Conservation (phyloP, 2,888 invertebrate genomes). For the Villa cingulata region DNA sequence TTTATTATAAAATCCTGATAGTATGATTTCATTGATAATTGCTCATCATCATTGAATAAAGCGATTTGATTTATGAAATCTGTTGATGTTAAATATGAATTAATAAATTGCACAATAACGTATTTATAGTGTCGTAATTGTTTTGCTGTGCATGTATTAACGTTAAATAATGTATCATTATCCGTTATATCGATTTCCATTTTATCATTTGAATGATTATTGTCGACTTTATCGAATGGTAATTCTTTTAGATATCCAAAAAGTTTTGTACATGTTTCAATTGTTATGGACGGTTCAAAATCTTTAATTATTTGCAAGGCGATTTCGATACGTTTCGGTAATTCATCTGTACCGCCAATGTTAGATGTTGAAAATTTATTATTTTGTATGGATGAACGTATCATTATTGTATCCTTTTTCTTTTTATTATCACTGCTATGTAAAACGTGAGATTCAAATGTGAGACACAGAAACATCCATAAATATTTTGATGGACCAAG, state of each 20-base stretch:
- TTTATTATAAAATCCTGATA: constrained; percentile 59
- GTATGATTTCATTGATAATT: constrained; percentile 43
- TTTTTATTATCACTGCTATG: constrained; percentile 42
- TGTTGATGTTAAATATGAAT: constrained; percentile 51
- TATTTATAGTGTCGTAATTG: constrained; percentile 78
- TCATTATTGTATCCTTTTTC: too few species aligned
- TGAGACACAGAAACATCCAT: constrained; percentile 55
- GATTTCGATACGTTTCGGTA: constrained; percentile 49
- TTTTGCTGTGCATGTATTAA: constrained; percentile 50
- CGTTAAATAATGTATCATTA: constrained; percentile 43
- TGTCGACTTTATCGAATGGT: constrained; percentile 47
- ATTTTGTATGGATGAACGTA: constrained; percentile 27
- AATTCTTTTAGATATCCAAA: constrained; percentile 50
- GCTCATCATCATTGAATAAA: constrained; percentile 37
- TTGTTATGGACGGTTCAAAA: constrained; percentile 48
- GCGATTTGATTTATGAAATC: constrained; percentile 55
- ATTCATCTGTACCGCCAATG: constrained; percentile 32
- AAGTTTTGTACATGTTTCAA: constrained; percentile 53
- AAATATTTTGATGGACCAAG: constrained; percentile 51
- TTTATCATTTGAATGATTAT: constrained; percentile 35
- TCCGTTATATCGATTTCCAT: constrained; percentile 25
- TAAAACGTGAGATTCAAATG: constrained; percentile 56
- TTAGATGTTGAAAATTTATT: constrained; percentile 20
- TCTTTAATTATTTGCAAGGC: constrained; percentile 51
- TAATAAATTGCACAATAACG: constrained; percentile 58